Percentiles rank a stretch among this genome's conserved stretches.
These are phyloP conservation scores for Paramormyrops kingsleyae DNA, from an alignment of 2,113 vertebrate species.

Conservation along the genomic window DNA sequence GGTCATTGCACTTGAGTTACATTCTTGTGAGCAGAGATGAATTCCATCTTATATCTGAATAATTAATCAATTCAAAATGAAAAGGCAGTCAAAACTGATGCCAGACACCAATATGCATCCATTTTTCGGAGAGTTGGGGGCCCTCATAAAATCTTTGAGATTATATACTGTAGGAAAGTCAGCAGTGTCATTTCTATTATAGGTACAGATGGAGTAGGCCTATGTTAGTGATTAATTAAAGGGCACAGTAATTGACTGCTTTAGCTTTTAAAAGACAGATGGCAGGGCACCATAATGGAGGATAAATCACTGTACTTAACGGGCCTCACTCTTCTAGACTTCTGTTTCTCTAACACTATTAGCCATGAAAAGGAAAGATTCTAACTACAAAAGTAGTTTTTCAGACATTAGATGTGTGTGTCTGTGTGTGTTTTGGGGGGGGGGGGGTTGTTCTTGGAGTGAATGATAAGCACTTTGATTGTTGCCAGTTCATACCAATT, in stretches of 20 bases:
- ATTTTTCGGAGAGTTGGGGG: neutral
- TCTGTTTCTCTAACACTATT: slow-evolving; percentile 1
- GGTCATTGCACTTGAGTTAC: neutral
- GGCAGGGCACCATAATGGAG: slow-evolving; percentile 43
- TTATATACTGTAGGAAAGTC: slow-evolving; percentile 21
- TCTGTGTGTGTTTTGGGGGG: neutral
- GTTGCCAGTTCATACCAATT: neutral
- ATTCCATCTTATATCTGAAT: neutral
- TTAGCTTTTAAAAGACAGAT: slow-evolving; percentile 51
- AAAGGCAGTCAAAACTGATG: neutral
- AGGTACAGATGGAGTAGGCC: slow-evolving; percentile 47
- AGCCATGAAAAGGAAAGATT: neutral
- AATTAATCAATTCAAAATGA: neutral
- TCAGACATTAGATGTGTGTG: neutral
- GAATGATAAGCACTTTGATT: neutral
- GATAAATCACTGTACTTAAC: slow-evolving; percentile 40
- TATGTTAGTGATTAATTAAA: slow-evolving; percentile 47
- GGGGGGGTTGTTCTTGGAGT: neutral
- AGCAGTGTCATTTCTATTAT: slow-evolving; percentile 17
- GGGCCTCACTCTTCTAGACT: slow-evolving; percentile 34
- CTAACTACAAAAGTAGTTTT: neutral
- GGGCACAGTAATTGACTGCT: slow-evolving; percentile 42
- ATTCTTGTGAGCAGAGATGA: neutral
- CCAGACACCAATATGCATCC: neutral
- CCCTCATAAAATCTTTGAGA: neutral